Conservation (phyloP, 2,888 invertebrate genomes). For the Xestobium rufovillosum region DNA sequence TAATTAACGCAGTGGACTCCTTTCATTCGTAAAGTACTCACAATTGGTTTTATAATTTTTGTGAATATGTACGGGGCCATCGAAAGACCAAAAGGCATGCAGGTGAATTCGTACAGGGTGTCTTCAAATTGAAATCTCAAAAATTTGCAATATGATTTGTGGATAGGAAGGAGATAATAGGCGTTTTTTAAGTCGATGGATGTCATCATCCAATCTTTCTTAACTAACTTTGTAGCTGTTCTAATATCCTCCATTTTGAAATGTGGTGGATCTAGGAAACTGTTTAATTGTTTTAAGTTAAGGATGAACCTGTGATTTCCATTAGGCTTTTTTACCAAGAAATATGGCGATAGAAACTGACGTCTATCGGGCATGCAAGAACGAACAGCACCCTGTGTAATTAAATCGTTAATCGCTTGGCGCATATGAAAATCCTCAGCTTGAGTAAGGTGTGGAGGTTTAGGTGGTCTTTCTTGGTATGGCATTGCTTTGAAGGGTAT, state of each 20-base stretch:
- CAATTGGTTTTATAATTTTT: constrained; percentile 22
- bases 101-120: constrained; percentile 8
- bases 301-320: no score
- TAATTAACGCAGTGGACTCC: constrained; percentile 17
- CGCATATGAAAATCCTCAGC: no score
- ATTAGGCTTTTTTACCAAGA: no score
- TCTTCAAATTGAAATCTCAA: constrained; percentile 6
- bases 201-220: constrained; percentile 3
- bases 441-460: no score
- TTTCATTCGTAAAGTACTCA: constrained; percentile 11
- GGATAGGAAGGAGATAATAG: constrained; percentile 11
- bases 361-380: no score
- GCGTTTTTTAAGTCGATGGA: constrained; percentile 11
- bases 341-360: no score
- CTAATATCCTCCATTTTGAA: constrained; percentile 10
- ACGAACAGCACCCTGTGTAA: no score
- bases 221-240: constrained; percentile 8
- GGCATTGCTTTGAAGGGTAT: no score
- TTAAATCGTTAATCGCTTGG: no score
- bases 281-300: no score
- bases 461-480: no score
- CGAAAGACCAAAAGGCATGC: constrained; percentile 8
- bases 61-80: constrained; percentile 4
- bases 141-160: constrained; percentile 4
- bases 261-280: constrained; percentile 6